Base-by-base conservation (phyloP, 2,113 vertebrate genomes). In the Leucoraja erinaceus region DNA sequence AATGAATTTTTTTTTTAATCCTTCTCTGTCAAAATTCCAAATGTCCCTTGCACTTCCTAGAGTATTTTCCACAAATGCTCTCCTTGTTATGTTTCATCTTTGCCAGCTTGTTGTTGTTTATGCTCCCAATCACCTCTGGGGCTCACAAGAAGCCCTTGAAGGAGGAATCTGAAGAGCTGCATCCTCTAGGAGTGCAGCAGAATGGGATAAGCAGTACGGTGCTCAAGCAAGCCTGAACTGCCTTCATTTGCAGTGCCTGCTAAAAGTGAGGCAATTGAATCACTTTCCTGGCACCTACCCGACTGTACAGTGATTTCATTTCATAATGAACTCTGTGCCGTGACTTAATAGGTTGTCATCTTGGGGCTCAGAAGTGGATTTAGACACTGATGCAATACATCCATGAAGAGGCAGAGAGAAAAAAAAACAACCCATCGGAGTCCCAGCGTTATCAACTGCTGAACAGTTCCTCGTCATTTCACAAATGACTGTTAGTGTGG, bases 321-420 rank as follows among this genome's bases (percentile, higher is more conserved):
- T 91, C 90, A 74, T 91, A 91, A 91, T 91, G 90, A 91, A 91
- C 68, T 91, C 90, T 74, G n/a, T 25, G 33, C 68, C 47, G 90
- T 72, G 90, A 91, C 90, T 91, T 91, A 91, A 47, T 68, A 91
- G 90, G 20, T 31, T 91, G 68, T 74, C 33, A 91, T 38, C 10
- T 38, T 72, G 68, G 68, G 68, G 3, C 68, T 38, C 38, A 91
- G 38, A 63, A 72, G 22, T 88, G 83, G 90, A 72, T 28, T 47
- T 66, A 91, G 20, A 91, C 18, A 91, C 90, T 91, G 90, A 91
- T 72, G 90, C 66, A 91, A 72, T 91, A 91, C 90, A 91, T 68
- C 33, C 38, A 38, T 25, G 90, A 91, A 22, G 38, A 72, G 68
- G 33, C 66, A 91, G 54, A 22, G 72, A 68, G 72, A 68, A 10